Percentiles rank a stretch among this genome's conserved stretches.
Conservation (phyloP, 2,888 invertebrate genomes). For the Chirona hameri region DNA sequence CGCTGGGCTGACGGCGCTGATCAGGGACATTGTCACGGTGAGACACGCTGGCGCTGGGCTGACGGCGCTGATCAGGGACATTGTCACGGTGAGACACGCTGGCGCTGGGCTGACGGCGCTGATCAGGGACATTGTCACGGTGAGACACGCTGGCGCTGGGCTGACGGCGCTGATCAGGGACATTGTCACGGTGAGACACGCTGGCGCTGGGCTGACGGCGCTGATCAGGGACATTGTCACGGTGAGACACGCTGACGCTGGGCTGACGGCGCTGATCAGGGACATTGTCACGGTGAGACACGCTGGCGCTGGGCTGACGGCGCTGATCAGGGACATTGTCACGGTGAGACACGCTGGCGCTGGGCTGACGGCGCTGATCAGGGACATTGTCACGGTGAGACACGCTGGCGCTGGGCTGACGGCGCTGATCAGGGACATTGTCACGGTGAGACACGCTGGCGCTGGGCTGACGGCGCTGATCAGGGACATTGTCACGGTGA, state of each 20-base stretch:
- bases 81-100: slow-evolving; percentile 60
- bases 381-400: slow-evolving; percentile 45
- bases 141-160: slow-evolving; percentile 50
- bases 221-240: no score
- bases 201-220: slow-evolving; percentile 66
- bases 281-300: slow-evolving; percentile 48
- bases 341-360: slow-evolving; percentile 58
- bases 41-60: no score
- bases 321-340: no score
- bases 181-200: slow-evolving; percentile 51
- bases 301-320: slow-evolving; percentile 66
- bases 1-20: slow-evolving; percentile 55
- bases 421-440: slow-evolving; percentile 49
- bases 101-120: slow-evolving; percentile 51
- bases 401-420: no score
- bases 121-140: slow-evolving; percentile 46
- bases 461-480: no score
- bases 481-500: no score
- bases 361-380: slow-evolving; percentile 51
- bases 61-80: no score
- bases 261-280: slow-evolving; percentile 50
- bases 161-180: slow-evolving; percentile 49
- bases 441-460: slow-evolving; percentile 55
- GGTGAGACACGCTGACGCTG: slow-evolving; percentile 58
- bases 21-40: slow-evolving; percentile 46